Evolutionary conservation across 1,140 invertebrate species (phyloP), one percentile per base, ranked within the genome.

Genomic region (Chionoecetes opilio): DNA sequence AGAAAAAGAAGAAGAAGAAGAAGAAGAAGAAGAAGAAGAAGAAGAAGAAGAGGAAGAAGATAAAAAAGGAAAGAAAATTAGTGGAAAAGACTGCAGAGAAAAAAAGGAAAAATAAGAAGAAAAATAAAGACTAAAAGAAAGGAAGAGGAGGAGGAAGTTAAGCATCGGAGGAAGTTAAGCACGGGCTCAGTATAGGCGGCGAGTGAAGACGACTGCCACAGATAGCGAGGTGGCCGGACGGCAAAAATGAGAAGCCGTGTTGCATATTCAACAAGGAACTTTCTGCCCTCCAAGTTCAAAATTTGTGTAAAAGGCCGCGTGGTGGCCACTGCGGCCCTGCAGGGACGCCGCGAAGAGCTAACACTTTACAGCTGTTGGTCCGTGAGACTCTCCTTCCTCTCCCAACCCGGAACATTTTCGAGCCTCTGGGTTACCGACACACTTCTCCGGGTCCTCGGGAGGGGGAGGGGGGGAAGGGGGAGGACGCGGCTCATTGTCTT

Each of bases 181-280:
- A 85, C 14, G 37, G 41, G 37, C 26, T 89, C n/a, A 89, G n/a
- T 41, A 26, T 17, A 37, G 37, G 26, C 37, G 37, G 3, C n/a
- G 41, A 0, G 87, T 26, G 35, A 26, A 41, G 11, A 53, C 37
- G 35, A 41, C 87, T 89, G 29, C 87, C 1, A 9, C 21, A 88
- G 37, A 89, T 29, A 89, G 87, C 41, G 87, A 89, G 87, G 87
- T 41, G 37, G 29, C 21, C 9, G 88, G 38, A n/a, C 88, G 37
- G 38, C 38, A 53, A 31, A 90, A 90, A 46, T 90, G 88, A n/a
- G 88, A n/a, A 53, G 31, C 88, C 53, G 88, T 41, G 41, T 53
- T 90, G 88, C 88, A 90, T 90, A 90, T 90, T 46, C 38, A 90
- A 90, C 38, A 90, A 53, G 88, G 63, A 90, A 90, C 88, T 90